Evolutionary conservation across 2,113 vertebrate species (phyloP).

Genomic region (Ceuthmochares aereus): DNA sequence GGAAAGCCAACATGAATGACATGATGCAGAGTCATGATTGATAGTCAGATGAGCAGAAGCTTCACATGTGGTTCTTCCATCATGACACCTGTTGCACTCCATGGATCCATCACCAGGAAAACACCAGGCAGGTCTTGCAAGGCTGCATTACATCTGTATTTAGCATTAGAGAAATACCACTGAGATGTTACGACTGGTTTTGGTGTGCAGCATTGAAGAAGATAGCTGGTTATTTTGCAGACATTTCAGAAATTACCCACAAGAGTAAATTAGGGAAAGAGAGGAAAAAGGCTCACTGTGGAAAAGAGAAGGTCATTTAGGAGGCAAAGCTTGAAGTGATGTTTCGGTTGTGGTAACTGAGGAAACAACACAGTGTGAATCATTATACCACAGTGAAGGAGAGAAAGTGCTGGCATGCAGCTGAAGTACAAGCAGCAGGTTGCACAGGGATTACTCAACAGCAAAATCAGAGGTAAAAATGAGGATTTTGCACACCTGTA

Average conservation of each 20-base stretch:
- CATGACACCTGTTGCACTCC: background rate
- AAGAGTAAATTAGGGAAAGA: background rate
- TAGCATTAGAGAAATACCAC: background rate
- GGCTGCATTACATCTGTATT: background rate
- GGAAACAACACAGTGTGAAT: background rate
- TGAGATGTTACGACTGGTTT: background rate
- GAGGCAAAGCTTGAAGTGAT: background rate
- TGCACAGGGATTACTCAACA: background rate
- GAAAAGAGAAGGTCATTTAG: background rate
- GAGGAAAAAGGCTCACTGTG: background rate
- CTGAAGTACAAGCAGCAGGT: background rate
- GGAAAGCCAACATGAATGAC: background rate
- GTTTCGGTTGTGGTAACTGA: background rate
- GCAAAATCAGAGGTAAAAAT: background rate
- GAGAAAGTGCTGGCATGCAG: background rate
- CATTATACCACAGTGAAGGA: background rate
- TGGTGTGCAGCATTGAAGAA: background rate
- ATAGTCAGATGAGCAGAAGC: background rate
- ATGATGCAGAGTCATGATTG: background rate
- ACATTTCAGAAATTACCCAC: background rate
- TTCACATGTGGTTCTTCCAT: background rate
- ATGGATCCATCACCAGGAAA: background rate
- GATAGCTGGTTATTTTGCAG: background rate
- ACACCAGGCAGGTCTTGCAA: background rate
- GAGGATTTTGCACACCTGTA: background rate